phyloP scores from a whole-genome alignment of 64 coral and sea anemone species.

The Stylophora pistillata region DNA sequence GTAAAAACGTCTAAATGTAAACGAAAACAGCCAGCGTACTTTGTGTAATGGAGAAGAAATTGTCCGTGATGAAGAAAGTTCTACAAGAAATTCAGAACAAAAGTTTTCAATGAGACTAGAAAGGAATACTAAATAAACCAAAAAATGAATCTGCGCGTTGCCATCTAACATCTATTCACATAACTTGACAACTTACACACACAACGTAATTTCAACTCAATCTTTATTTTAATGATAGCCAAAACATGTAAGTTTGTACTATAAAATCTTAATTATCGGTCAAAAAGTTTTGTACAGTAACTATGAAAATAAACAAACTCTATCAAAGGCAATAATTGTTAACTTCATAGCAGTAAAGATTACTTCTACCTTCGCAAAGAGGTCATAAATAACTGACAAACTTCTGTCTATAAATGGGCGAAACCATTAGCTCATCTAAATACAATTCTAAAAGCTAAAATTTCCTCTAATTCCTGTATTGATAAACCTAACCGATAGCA shows the following conservation, averaged over 20 bases:
- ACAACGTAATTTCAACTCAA: neutral
- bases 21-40: neutral
- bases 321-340: neutral
- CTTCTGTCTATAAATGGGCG: neutral
- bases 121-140: neutral
- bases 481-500: too few species aligned
- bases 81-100: neutral
- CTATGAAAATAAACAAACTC: too few species aligned
- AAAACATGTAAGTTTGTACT: too few species aligned
- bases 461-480: too few species aligned
- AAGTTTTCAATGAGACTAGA: neutral
- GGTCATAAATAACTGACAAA: conserved; percentile 20
- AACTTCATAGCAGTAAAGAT: neutral
- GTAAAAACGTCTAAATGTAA: neutral
- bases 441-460: neutral
- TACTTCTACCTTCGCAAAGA: neutral
- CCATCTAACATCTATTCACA: neutral
- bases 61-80: too few species aligned
- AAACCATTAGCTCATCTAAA: neutral
- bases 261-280: too few species aligned
- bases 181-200: neutral
- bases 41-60: neutral
- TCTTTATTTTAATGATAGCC: too few species aligned
- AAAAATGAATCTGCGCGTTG: too few species aligned
- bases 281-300: too few species aligned